phyloP scores from a whole-genome alignment of 1,140 invertebrate species.

The Pristionchus pacificus region DNA sequence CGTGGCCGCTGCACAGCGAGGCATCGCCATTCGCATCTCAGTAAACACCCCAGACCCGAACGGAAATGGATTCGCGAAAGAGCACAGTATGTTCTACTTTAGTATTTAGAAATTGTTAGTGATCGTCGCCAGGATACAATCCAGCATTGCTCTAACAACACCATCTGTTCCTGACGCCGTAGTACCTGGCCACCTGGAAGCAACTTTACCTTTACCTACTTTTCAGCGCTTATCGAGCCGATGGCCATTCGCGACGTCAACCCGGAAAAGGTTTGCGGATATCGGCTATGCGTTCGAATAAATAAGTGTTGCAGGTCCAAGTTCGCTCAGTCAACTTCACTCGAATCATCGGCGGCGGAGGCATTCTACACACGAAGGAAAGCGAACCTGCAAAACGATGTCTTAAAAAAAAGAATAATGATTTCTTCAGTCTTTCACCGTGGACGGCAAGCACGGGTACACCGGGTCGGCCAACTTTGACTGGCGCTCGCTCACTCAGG shows the following conservation, averaged over 20 bases:
- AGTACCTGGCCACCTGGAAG: too few species aligned
- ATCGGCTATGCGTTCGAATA: too few species aligned
- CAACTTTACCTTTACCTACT: too few species aligned
- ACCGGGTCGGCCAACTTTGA: slow-evolving; percentile 67
- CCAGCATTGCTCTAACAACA: too few species aligned
- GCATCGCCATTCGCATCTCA: slow-evolving; percentile 6
- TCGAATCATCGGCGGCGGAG: slow-evolving; percentile 74
- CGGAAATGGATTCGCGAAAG: too few species aligned
- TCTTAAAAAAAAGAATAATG: background rate
- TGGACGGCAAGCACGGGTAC: slow-evolving; percentile 67
- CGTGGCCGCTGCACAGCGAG: slow-evolving; percentile 4
- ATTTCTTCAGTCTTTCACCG: slow-evolving; percentile 65
- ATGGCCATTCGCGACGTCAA: background rate
- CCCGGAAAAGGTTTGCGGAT: background rate
- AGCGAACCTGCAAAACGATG: too few species aligned
- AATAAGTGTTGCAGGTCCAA: slow-evolving; percentile 59
- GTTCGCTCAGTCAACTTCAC: slow-evolving; percentile 79
- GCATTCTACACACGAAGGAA: slow-evolving; percentile 84
- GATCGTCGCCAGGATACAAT: too few species aligned
- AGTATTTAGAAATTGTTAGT: too few species aligned
- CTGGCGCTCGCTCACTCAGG: slow-evolving; percentile 86
- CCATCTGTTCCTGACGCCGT: too few species aligned
- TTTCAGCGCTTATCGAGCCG: background rate
- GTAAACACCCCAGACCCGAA: background rate
- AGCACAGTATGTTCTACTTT: too few species aligned